Evolutionary conservation across 53 echinoderm and acorn worm species (phyloP).

Genomic region (Luidia sarsii): DNA sequence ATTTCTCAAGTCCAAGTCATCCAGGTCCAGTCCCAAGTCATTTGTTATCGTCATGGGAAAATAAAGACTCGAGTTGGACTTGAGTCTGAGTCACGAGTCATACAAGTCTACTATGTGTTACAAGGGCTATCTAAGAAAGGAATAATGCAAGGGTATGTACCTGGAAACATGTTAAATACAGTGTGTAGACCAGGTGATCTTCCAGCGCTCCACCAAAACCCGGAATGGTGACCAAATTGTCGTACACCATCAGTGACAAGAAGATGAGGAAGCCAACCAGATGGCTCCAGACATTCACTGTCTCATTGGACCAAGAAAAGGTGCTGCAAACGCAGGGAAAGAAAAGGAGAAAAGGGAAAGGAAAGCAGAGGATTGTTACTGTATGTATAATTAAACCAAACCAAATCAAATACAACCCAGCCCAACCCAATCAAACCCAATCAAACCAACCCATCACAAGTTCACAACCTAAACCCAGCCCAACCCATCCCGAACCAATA

Average conservation of each 20-base stretch:
- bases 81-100: not conserved
- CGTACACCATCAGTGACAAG: conserved; percentile 76
- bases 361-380: no score
- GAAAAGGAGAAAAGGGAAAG: not conserved
- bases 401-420: no score
- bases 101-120: not conserved
- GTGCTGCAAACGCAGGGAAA: conserved; percentile 42
- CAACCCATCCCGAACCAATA: no score
- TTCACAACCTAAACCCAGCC: no score
- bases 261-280: conserved; percentile 87
- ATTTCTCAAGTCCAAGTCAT: no score
- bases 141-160: no score
- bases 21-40: no score
- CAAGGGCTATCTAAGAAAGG: not conserved
- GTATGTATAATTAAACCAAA: no score
- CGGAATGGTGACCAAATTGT: conserved; percentile 80
- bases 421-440: no score
- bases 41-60: no score
- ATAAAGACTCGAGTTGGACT: no score
- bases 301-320: conserved; percentile 94
- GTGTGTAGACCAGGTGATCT: conserved; percentile 88
- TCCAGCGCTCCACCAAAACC: conserved; percentile 63
- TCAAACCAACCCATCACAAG: no score
- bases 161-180: conserved; percentile 85
- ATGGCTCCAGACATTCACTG: conserved; percentile 94